These are phyloP conservation scores for Micropterix aruncella DNA, from an alignment of 2,888 invertebrate genomes.

Conservation along the genomic window DNA sequence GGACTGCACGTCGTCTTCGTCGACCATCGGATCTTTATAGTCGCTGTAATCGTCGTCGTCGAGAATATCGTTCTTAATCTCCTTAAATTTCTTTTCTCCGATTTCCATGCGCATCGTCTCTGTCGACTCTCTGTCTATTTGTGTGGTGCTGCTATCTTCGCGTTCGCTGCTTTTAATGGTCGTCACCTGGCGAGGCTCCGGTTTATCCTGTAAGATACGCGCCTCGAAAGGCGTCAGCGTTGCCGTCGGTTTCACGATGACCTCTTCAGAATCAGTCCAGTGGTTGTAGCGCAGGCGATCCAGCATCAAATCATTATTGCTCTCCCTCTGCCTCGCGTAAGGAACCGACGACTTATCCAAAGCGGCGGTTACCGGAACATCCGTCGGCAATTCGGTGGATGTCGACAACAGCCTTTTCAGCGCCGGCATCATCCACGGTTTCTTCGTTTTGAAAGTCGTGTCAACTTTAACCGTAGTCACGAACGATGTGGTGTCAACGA, in stretches of 20 bases:
- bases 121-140: neutral
- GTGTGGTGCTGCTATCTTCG: constrained; percentile 1
- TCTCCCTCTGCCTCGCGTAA: constrained; percentile 9
- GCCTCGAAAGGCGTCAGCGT: neutral
- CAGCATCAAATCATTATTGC: constrained; percentile 12
- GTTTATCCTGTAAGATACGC: neutral
- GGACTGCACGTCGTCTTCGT: constrained; percentile 34
- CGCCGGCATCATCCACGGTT: constrained; percentile 16
- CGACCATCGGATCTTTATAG: constrained; percentile 31
- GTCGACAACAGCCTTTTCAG: constrained; percentile 11
- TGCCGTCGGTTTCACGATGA: constrained; percentile 16
- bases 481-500: neutral
- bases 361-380: constrained; percentile 3
- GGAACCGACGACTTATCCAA: constrained; percentile 6
- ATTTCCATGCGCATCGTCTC: neutral
- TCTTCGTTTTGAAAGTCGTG: constrained; percentile 5
- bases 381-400: constrained; percentile 3
- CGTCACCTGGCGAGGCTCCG: neutral
- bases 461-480: neutral
- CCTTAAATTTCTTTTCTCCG: constrained; percentile 18
- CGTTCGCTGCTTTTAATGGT: constrained; percentile 2
- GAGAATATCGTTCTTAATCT: constrained; percentile 29
- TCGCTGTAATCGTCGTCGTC: constrained; percentile 29
- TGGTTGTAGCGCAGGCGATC: constrained; percentile 7
- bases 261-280: constrained; percentile 9